A percentile compares a stretch with the other conserved stretches of the same genome.
Conservation (phyloP, 2,113 vertebrate species). For the Saguinus midas region DNA sequence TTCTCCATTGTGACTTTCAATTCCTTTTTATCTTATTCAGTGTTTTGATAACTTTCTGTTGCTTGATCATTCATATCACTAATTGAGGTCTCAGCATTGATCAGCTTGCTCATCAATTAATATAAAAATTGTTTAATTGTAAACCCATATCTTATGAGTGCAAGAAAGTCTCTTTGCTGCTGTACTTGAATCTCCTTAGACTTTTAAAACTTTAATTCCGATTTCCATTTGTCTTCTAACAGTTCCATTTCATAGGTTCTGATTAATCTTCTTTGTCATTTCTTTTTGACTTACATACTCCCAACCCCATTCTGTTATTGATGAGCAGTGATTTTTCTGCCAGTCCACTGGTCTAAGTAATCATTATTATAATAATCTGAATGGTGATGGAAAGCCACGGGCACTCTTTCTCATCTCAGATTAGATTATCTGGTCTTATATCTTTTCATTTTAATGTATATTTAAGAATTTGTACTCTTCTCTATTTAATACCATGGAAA, state of each 20-base stretch:
- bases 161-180: neutral
- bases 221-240: neutral
- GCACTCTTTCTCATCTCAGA: neutral
- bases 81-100: neutral
- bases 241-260: neutral
- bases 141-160: neutral
- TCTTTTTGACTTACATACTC: neutral
- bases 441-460: neutral
- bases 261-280: neutral
- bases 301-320: neutral
- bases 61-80: neutral
- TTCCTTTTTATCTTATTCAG: neutral
- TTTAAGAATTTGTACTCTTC: neutral
- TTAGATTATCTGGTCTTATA: neutral
- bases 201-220: neutral
- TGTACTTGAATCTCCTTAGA: neutral
- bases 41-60: neutral
- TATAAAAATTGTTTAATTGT: neutral
- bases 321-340: too few species aligned
- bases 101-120: neutral
- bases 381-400: neutral
- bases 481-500: neutral
- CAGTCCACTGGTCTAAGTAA: neutral
- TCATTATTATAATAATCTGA: neutral
- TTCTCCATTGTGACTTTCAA: neutral